Evolutionary conservation across 2,888 invertebrate genomes (phyloP).

Genomic region (Asteroscopus sphinx): DNA sequence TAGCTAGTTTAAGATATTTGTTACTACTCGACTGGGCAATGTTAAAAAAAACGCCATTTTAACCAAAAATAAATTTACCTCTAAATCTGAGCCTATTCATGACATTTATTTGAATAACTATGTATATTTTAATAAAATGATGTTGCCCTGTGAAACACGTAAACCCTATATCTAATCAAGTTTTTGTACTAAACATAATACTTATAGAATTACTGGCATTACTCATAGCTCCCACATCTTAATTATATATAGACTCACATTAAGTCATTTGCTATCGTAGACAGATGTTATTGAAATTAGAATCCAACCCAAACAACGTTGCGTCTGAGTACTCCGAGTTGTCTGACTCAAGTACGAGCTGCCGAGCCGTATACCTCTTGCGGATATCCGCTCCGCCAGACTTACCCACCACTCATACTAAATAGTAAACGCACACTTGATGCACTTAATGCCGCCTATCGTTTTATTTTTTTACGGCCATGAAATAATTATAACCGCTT

Average conservation of each 20-base stretch:
- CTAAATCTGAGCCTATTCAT: too few species aligned
- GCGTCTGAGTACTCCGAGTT: too few species aligned
- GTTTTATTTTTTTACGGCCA: conserved; percentile 59
- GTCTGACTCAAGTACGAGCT: conserved; percentile 43
- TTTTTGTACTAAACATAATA: conserved; percentile 12
- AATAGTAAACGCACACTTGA: conserved; percentile 58
- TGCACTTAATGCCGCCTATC: conserved; percentile 51
- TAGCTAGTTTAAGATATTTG: conserved; percentile 50
- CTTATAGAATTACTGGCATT: conserved; percentile 22
- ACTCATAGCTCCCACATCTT: conserved; percentile 15
- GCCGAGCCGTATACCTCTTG: conserved; percentile 63
- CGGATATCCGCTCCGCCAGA: conserved; percentile 81
- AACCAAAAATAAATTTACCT: neutral
- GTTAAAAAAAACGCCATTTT: conserved; percentile 44
- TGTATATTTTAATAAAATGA: conserved; percentile 1
- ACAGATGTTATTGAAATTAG: conserved; percentile 47
- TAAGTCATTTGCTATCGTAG: conserved; percentile 19
- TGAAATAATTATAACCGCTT: conserved; percentile 62
- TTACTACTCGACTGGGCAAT: conserved; percentile 45
- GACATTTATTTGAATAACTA: too few species aligned
- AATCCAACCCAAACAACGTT: conserved; percentile 39
- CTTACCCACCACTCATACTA: conserved; percentile 73
- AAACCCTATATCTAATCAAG: conserved; percentile 1
- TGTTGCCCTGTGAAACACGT: conserved; percentile 2
- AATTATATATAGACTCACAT: conserved; percentile 44